Conservation (phyloP, 2,113 vertebrate genomes). For the Amblyornis subalaris region DNA sequence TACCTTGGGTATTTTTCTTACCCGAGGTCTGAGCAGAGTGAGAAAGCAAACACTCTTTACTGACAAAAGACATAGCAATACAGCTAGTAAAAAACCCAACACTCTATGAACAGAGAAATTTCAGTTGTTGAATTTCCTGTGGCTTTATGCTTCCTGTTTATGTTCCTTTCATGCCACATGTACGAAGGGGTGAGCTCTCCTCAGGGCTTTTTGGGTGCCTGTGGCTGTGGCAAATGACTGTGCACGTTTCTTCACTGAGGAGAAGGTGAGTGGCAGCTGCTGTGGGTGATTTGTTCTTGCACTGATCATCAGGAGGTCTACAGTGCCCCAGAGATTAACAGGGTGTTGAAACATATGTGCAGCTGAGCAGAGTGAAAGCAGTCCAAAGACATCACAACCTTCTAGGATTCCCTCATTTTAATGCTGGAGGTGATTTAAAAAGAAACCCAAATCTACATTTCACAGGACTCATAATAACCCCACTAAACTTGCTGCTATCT, state of each 20-base stretch:
- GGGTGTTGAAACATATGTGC: not conserved
- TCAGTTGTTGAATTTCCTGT: slow-evolving; percentile 21
- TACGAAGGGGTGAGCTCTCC: not conserved
- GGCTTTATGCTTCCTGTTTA: slow-evolving; percentile 55
- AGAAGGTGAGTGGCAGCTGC: not conserved
- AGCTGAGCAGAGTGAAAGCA: not conserved
- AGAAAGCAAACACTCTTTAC: not conserved
- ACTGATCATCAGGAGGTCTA: not conserved
- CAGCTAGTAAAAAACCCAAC: not conserved
- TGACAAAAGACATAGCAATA: not conserved
- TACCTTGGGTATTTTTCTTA: not conserved
- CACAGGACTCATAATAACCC: not conserved
- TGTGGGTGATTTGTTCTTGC: not conserved
- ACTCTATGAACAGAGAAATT: not conserved
- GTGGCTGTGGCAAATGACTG: not conserved
- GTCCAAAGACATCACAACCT: not conserved
- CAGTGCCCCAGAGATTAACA: rapidly evolving
- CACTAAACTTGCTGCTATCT: not conserved
- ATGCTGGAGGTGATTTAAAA: not conserved
- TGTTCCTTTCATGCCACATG: not conserved
- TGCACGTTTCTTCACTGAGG: rapidly evolving
- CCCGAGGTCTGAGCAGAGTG: not conserved
- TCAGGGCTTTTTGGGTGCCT: not conserved
- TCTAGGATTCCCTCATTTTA: not conserved
- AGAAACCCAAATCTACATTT: not conserved